These are phyloP conservation scores for Heloderma charlesbogerti DNA, from an alignment of 2,113 vertebrate species.

Conservation along the genomic window DNA sequence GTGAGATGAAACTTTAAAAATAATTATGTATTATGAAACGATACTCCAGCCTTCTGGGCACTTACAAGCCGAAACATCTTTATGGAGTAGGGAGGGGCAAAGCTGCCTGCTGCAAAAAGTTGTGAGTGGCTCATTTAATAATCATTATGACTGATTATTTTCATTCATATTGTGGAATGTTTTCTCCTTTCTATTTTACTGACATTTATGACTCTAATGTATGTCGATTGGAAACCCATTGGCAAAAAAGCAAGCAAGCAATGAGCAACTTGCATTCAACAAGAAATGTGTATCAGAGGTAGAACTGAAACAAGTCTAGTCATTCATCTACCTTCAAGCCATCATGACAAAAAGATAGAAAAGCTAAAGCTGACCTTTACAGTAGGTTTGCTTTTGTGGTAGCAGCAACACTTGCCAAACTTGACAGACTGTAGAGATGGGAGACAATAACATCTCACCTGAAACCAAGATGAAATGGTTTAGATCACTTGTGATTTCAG, in stretches of 20 bases:
- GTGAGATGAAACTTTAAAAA: slow-evolving; percentile 27
- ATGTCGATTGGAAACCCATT: background rate
- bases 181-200: background rate
- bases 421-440: background rate
- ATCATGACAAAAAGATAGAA: background rate
- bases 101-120: slow-evolving; percentile 40
- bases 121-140: slow-evolving; percentile 11
- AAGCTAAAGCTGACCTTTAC: background rate
- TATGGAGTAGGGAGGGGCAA: slow-evolving; percentile 27
- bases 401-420: background rate
- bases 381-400: background rate
- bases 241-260: background rate
- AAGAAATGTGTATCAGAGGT: background rate
- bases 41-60: slow-evolving; percentile 21
- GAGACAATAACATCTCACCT: slow-evolving; percentile 10
- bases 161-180: background rate
- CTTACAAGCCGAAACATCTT: background rate
- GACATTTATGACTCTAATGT: background rate
- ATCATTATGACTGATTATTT: background rate
- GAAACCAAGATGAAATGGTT: slow-evolving; percentile 33
- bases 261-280: background rate
- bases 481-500: slow-evolving; percentile 10
- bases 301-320: background rate
- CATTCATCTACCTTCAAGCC: slow-evolving; percentile 1
- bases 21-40: slow-evolving; percentile 27